Evolutionary conservation across 1,140 invertebrate genomes (phyloP).

Genomic region (Anadara kagoshimensis): DNA sequence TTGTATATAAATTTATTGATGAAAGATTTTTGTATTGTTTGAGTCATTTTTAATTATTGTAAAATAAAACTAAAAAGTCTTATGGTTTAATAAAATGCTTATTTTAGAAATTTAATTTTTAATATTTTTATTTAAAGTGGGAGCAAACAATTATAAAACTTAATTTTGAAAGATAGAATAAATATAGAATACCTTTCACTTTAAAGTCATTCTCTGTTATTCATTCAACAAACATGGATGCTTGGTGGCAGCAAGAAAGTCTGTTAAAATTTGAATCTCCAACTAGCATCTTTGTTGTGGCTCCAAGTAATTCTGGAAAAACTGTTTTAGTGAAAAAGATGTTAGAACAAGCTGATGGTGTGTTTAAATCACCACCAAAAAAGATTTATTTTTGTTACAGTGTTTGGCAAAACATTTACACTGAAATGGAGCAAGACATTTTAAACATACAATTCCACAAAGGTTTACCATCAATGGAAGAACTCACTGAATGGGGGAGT

Average conservation of each 20-base stretch:
- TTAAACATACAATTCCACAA: slow-evolving; percentile 19
- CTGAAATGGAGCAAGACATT: slow-evolving; percentile 6
- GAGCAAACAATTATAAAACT: too few relatives aligned
- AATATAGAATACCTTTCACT: too few relatives aligned
- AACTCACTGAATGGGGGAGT: slow-evolving; percentile 6
- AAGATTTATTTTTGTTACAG: slow-evolving; percentile 17
- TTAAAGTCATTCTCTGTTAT: neutral
- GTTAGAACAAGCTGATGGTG: slow-evolving; percentile 4
- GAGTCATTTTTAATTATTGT: neutral
- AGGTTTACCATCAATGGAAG: neutral
- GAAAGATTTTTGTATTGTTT: slow-evolving; percentile 1
- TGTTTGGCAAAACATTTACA: slow-evolving; percentile 14
- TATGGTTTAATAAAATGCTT: too few relatives aligned
- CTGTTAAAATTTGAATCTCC: slow-evolving; percentile 10
- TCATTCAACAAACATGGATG: slow-evolving; percentile 1
- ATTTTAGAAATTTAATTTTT: too few relatives aligned
- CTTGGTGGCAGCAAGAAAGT: slow-evolving; percentile 9
- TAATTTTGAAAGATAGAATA: too few relatives aligned
- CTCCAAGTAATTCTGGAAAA: neutral
- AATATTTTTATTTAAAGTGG: too few relatives aligned
- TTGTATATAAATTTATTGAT: slow-evolving; percentile 11
- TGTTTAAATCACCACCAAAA: slow-evolving; percentile 1
- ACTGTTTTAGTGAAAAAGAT: slow-evolving; percentile 8
- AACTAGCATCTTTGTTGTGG: slow-evolving; percentile 10
- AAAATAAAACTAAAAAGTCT: too few relatives aligned